These are phyloP conservation scores for Doryteuthis pealeii DNA, from an alignment of 1,140 invertebrate genomes.

Conservation along the genomic window DNA sequence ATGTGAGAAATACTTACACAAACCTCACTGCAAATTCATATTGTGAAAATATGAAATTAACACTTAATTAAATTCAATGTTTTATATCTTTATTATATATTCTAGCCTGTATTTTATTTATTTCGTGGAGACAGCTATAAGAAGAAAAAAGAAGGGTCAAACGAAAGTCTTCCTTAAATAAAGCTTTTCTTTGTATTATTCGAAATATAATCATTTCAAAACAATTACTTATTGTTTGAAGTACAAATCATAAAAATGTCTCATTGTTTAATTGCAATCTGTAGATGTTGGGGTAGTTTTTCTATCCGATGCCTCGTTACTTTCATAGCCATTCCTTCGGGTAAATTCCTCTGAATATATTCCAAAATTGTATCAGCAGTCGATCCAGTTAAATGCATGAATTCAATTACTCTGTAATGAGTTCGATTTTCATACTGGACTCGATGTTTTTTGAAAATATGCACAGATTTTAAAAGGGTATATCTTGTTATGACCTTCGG, in stretches of 20 bases:
- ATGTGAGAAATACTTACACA: too few species aligned
- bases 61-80: too few species aligned
- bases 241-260: background rate
- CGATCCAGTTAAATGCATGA: conserved; percentile 76
- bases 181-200: background rate
- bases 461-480: conserved; percentile 83
- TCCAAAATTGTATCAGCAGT: conserved; percentile 95
- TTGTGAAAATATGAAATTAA: too few species aligned
- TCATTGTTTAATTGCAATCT: background rate
- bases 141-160: background rate
- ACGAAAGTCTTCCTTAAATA: background rate
- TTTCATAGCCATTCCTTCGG: conserved; percentile 95
- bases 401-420: conserved; percentile 83
- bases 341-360: conserved; percentile 94
- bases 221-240: background rate
- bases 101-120: too few species aligned
- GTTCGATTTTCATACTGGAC: conserved; percentile 96
- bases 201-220: background rate
- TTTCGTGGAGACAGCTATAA: too few species aligned
- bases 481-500: conserved; percentile 65
- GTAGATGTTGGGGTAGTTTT: background rate
- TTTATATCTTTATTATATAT: too few species aligned
- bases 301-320: conserved; percentile 69
- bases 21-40: too few species aligned
- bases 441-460: conserved; percentile 90